Percentiles rank a stretch among this genome's conserved stretches.
These are phyloP conservation scores for Cossypha caffra DNA, from an alignment of 2,797 vertebrate species.

Conservation along the genomic window DNA sequence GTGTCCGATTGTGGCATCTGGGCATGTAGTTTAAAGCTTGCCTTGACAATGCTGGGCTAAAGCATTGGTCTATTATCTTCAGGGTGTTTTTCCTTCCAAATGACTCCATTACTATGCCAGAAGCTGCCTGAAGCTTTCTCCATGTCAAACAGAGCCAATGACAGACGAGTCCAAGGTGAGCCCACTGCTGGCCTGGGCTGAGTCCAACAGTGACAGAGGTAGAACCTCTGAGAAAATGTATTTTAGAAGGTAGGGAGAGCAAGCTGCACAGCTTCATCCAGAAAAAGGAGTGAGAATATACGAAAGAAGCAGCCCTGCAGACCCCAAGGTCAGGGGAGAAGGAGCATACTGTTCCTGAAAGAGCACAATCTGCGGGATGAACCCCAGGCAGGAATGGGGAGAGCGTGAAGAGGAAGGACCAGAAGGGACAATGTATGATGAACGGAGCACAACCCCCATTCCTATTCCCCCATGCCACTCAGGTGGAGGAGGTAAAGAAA, in stretches of 20 bases:
- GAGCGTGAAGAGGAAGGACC: background rate
- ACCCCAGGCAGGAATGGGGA: rapidly evolving
- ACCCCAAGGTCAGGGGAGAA: background rate
- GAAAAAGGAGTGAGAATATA: background rate
- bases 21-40: background rate
- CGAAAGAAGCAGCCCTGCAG: background rate
- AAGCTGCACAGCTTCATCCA: background rate
- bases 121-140: background rate
- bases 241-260: background rate
- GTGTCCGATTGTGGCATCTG: rapidly evolving
- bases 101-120: background rate
- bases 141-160: background rate
- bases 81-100: background rate
- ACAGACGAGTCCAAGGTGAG: rapidly evolving
- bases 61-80: background rate
- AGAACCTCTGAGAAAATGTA: rapidly evolving
- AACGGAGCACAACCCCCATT: background rate
- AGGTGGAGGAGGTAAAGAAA: background rate
- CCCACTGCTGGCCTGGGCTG: rapidly evolving
- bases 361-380: rapidly evolving
- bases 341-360: background rate
- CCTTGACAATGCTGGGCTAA: background rate
- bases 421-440: background rate
- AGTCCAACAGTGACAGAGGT: rapidly evolving
- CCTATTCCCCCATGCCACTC: rapidly evolving